Base-by-base conservation (phyloP, 2,888 invertebrate species). In the Zygothrica quintamaculata region DNA sequence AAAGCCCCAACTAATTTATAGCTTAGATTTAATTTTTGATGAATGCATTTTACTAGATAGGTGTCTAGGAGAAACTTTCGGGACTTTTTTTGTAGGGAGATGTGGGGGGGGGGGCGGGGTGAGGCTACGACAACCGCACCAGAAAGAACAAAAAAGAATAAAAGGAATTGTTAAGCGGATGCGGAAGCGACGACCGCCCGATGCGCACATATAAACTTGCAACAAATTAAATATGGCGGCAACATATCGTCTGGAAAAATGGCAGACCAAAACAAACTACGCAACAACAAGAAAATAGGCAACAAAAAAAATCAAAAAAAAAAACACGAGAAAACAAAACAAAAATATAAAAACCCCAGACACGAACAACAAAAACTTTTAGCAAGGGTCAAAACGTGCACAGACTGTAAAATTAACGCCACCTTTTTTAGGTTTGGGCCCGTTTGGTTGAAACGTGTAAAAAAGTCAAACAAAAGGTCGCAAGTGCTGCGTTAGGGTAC, bases 161-260 rank as follows among this genome's bases (percentile, higher is more conserved):
- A 66, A 58, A 69, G 59, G 37, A 39, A 57, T 68, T 77, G 65
- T 61, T 55, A 64, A 65, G 58, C 67, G 67, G 73, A 74, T 67
- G 40, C 78, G 81, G 79, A 80, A 74, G 76, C 61, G 64, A 46
- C 42, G 46, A 53, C 65, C 60, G 39, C 56, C 59, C 48, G 39
- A 33, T 46, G 56, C 39, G 25, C 42, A 36, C 18, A 56, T 57
- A 59, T 48, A 61, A 77, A 66, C 59, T 80, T 75, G 77, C 77
- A 77, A 79, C 80, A 81, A 80, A 80, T 80, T 80, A 80, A 80
- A 81, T 81, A 81, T 80, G 80, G 77, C 80, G 79, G 80, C 77
- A 81, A 78, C 82, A 81, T 75, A 79, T 80, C 82, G 79, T 81
- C 79, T 81, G 79, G 82, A 81, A 80, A 82, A 81, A 84, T 67